Base-by-base conservation (phyloP, 2,888 invertebrate species). In the Drosophila limbata region DNA sequence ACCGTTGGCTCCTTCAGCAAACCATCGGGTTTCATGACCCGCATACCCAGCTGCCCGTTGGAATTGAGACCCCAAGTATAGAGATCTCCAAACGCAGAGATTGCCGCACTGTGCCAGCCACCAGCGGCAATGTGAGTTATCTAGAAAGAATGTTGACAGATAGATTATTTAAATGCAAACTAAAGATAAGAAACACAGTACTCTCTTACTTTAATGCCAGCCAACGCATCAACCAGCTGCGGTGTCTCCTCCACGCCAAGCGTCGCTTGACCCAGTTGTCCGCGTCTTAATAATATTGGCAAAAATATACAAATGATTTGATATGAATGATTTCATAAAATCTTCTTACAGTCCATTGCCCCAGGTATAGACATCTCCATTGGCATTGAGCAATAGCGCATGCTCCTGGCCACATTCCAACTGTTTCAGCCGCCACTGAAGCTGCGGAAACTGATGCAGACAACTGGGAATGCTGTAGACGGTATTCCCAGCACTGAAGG, bases 1-100 rank as follows among this genome's bases (percentile, higher is more conserved):
- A 93, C 85, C 19, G 88, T 74, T n/a, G 90, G 90, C 74, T 91
- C 78, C 55, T 84, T 81, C 0, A 81, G 55, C 17, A 65, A 11
- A 2, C 65, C 52, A 15, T 64, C 72, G 8, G 89, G 90, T 66
- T 93, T 93, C 68, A 93, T 90, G 8, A 91, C 88, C 35, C 92
- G 91, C 33, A 96, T 91, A 8, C 98, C 98, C 15, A 98, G 92
- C 92, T 98, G 97, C 0, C 98, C 98, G 85, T 94, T 95, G 71
- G 96, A 95, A 92, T 98, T 98, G 96, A 96, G 97, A 8, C 98
- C 98, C 98, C 98, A 98, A 2, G 94, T 94, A 90, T 98, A 98
- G 0, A 98, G 89, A 91, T 98, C 98, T 13, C 97, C 97, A 91
- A 94, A 94, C 84, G 94, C 94, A 78, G 96, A 97, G 8, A 97